Conservation (phyloP, 2,797 vertebrate genomes). For the Leptodactylus fallax region DNA sequence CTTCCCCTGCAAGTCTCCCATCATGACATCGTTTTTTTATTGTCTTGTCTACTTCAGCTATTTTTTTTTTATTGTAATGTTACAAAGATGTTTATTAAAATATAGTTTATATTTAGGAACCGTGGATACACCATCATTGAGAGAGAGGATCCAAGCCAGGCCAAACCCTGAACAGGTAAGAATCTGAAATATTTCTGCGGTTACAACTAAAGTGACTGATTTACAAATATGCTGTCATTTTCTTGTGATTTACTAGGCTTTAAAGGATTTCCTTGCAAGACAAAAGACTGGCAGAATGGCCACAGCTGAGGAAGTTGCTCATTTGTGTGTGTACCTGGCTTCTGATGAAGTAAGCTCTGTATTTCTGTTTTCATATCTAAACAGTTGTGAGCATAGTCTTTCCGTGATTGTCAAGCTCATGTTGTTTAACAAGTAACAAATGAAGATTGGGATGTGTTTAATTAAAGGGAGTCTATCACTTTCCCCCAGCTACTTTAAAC, state of each 20-base stretch:
- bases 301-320: slow-evolving; percentile 89
- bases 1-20: no score
- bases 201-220: not conserved
- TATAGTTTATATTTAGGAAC: slow-evolving; percentile 78
- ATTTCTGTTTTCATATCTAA: not conserved
- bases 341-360: slow-evolving; percentile 88
- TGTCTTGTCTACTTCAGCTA: no score
- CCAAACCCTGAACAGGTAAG: slow-evolving; percentile 89
- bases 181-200: not conserved
- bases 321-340: slow-evolving; percentile 93
- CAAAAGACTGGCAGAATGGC: slow-evolving; percentile 92
- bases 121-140: slow-evolving; percentile 92
- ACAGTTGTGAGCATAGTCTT: not conserved
- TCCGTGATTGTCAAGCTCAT: not conserved
- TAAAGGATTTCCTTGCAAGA: slow-evolving; percentile 88
- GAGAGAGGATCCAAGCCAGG: slow-evolving; percentile 86
- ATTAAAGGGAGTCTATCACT: no score
- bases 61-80: not conserved
- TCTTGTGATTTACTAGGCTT: slow-evolving; percentile 75
- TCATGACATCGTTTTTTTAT: no score
- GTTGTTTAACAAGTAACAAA: not conserved
- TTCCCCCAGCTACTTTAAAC: no score
- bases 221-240: not conserved
- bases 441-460: not conserved
- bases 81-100: not conserved